These are phyloP conservation scores for Philopotamus ludificatus DNA, from an alignment of 1,140 invertebrate species.

Conservation along the genomic window DNA sequence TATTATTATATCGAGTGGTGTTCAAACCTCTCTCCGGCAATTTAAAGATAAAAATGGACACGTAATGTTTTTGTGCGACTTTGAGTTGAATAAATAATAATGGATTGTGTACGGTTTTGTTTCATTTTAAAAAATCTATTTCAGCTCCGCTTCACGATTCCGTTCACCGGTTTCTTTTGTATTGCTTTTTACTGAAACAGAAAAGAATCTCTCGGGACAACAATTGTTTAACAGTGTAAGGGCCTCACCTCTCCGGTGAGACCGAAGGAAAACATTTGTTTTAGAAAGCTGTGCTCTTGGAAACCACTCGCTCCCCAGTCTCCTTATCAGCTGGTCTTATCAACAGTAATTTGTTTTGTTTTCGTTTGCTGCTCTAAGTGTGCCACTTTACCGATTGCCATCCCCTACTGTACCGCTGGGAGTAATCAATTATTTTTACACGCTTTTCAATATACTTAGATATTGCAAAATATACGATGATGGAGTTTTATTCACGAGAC, in stretches of 20 bases:
- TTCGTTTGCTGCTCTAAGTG: slow-evolving; percentile 19
- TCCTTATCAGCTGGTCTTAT: slow-evolving; percentile 18
- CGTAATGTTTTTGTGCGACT: too few relatives aligned
- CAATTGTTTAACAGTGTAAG: neutral
- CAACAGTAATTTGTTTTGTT: slow-evolving; percentile 36
- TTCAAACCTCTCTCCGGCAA: too few relatives aligned
- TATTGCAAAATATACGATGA: neutral
- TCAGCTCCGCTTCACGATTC: too few relatives aligned
- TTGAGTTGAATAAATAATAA: too few relatives aligned
- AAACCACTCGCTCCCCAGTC: neutral
- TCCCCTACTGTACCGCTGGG: neutral
- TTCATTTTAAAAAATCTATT: too few relatives aligned
- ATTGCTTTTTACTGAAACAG: neutral
- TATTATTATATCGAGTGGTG: too few relatives aligned
- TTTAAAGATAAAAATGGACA: too few relatives aligned
- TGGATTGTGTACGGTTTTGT: too few relatives aligned
- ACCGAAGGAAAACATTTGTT: slow-evolving; percentile 24
- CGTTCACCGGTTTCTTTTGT: neutral
- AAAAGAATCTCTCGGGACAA: neutral
- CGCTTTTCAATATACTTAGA: neutral
- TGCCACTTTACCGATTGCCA: slow-evolving; percentile 23
- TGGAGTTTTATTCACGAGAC: neutral
- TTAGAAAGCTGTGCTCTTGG: slow-evolving; percentile 15
- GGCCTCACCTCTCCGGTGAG: neutral
- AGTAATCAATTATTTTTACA: slow-evolving; percentile 33